Percentiles rank a stretch among this genome's conserved stretches.
These are phyloP conservation scores for Cyrtonyx montezumae DNA, from an alignment of 2,113 vertebrate species.

Conservation along the genomic window DNA sequence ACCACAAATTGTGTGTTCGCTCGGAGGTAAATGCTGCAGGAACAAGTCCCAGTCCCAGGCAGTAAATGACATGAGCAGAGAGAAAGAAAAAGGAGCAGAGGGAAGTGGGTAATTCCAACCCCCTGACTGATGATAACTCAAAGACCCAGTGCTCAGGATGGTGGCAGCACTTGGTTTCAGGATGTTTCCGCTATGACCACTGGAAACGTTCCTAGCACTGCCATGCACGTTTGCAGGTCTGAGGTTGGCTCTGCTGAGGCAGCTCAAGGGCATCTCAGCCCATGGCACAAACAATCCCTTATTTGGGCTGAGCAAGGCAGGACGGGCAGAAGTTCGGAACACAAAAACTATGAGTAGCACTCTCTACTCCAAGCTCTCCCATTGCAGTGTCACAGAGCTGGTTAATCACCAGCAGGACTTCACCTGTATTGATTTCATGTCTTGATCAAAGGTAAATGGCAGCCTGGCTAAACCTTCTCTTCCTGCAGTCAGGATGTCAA, in stretches of 20 bases:
- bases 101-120: background rate
- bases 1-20: too few relatives aligned
- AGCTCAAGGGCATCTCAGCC: background rate
- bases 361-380: background rate
- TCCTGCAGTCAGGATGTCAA: background rate
- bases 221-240: background rate
- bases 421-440: background rate
- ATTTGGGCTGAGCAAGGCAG: background rate
- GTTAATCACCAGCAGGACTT: background rate
- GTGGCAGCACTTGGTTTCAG: background rate
- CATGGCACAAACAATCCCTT: background rate
- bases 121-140: background rate
- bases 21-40: background rate
- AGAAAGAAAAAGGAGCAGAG: background rate
- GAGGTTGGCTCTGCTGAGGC: background rate
- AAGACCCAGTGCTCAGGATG: background rate
- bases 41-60: background rate
- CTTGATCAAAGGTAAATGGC: background rate
- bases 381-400: background rate
- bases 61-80: background rate
- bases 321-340: background rate
- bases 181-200: background rate
- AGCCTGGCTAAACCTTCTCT: background rate
- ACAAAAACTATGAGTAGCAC: background rate
- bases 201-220: background rate